A percentile compares a stretch with the other conserved stretches of the same genome.
phyloP scores from a whole-genome alignment of 2,797 vertebrate genomes.

The Cottoperca gobio region DNA sequence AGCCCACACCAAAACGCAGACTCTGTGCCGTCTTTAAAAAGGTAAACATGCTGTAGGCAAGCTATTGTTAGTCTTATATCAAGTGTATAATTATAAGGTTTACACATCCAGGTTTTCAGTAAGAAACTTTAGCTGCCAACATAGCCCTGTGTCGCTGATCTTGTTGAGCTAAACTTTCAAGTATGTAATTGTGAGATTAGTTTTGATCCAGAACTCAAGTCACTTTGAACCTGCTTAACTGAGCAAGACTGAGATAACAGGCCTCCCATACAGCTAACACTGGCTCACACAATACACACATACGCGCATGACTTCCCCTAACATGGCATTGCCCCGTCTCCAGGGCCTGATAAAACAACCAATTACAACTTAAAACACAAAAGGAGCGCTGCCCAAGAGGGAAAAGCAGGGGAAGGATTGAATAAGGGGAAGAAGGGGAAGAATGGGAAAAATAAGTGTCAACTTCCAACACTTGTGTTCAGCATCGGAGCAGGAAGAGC shows the following conservation, averaged over 20 bases:
- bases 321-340: conserved; percentile 57
- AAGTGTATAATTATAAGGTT: background rate
- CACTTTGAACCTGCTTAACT: conserved; percentile 67
- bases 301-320: conserved; percentile 61
- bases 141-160: background rate
- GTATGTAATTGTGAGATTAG: conserved; percentile 13
- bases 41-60: background rate
- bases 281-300: conserved; percentile 1
- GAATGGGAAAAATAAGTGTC: background rate
- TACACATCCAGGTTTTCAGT: background rate
- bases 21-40: background rate
- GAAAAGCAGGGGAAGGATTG: background rate
- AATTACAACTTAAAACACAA: conserved; percentile 58
- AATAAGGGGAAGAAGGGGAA: background rate
- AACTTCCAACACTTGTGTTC: conserved; percentile 1
- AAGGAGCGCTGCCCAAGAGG: background rate
- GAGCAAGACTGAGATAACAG: conserved; percentile 60
- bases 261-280: conserved; percentile 27
- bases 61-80: conserved; percentile 4
- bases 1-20: background rate
- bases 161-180: conserved; percentile 5
- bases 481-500: background rate
- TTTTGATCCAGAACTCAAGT: conserved; percentile 29
- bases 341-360: conserved; percentile 46
- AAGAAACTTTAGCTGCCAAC: background rate